These are phyloP conservation scores for Gopherus evgoodei DNA, from an alignment of 2,113 vertebrate genomes.

Conservation along the genomic window DNA sequence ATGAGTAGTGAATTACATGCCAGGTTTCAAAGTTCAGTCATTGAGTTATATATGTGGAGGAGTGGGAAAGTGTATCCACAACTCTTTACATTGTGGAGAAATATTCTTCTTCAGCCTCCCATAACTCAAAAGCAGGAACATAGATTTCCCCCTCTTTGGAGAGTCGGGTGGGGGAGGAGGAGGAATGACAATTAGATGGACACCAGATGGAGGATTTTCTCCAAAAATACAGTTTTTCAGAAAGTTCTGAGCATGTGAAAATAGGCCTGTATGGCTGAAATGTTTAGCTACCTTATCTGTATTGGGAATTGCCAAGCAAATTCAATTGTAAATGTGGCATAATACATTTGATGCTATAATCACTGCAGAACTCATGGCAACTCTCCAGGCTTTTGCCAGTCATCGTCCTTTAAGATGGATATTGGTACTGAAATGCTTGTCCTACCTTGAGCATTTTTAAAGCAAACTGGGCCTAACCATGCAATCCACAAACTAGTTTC, in stretches of 20 bases:
- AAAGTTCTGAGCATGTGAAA: not conserved
- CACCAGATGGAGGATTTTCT: not conserved
- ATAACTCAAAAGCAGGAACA: slow-evolving; percentile 28
- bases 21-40: slow-evolving; percentile 48
- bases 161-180: not conserved
- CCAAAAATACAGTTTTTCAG: slow-evolving; percentile 15
- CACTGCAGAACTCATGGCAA: not conserved
- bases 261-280: not conserved
- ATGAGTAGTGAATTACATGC: slow-evolving; percentile 25
- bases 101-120: slow-evolving; percentile 33
- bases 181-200: slow-evolving; percentile 20
- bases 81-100: slow-evolving; percentile 2
- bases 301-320: not conserved
- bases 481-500: not conserved
- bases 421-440: slow-evolving; percentile 17
- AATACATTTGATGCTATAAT: slow-evolving; percentile 8
- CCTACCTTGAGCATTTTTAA: not conserved
- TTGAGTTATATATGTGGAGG: slow-evolving; percentile 18
- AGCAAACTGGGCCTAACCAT: slow-evolving; percentile 7
- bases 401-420: not conserved
- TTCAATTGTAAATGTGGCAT: not conserved
- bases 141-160: slow-evolving; percentile 40
- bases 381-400: not conserved
- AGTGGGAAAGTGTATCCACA: slow-evolving; percentile 47
- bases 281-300: not conserved